phyloP scores from a whole-genome alignment of 2,113 vertebrate genomes.

The Ovis canadensis region DNA sequence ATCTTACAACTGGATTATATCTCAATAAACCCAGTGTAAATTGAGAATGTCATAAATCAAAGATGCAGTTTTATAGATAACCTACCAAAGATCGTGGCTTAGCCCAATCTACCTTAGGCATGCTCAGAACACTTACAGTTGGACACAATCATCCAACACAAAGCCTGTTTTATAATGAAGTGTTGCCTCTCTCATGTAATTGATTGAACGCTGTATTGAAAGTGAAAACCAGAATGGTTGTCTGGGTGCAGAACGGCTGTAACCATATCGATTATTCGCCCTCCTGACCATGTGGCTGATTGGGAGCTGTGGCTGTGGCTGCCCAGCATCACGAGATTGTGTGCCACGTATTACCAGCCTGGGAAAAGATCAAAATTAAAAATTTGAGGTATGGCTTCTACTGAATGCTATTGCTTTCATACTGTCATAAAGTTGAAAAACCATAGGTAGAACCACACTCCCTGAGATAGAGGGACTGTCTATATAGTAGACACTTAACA shows the following conservation, averaged over 20 bases:
- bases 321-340: neutral
- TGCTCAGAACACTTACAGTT: neutral
- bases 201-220: neutral
- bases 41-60: neutral
- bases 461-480: neutral
- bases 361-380: neutral
- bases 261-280: no score
- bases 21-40: neutral
- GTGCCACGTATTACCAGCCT: neutral
- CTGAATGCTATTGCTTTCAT: neutral
- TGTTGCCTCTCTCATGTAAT: neutral
- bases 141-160: neutral
- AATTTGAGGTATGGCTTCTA: neutral
- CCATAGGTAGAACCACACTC: neutral
- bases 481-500: neutral
- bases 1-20: no score
- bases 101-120: neutral
- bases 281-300: neutral
- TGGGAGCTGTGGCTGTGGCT: neutral
- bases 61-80: neutral
- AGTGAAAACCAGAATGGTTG: neutral
- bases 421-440: neutral
- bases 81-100: neutral
- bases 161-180: neutral
- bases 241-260: neutral